A percentile compares a stretch with the other conserved stretches of the same genome.
phyloP scores from a whole-genome alignment of 1,140 invertebrate genomes.

The Streblospio benedicti region DNA sequence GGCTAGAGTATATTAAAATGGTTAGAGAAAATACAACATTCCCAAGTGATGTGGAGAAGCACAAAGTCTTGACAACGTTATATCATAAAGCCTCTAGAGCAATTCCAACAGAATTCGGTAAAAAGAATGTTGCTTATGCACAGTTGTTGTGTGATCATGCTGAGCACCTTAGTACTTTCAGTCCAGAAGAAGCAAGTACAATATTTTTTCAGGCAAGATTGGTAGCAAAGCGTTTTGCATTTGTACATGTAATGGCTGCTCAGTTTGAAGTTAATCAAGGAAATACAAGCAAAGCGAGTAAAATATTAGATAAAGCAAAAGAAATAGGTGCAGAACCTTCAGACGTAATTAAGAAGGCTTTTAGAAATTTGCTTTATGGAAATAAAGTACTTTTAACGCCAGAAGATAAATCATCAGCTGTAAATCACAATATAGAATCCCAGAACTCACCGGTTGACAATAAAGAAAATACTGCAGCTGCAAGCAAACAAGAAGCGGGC shows the following conservation, averaged over 20 bases:
- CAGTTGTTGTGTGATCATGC: neutral
- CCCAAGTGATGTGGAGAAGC: neutral
- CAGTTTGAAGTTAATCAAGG: constrained; percentile 29
- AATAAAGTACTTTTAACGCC: neutral
- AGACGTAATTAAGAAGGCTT: constrained; percentile 16
- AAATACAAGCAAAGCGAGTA: constrained; percentile 23
- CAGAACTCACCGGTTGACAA: neutral
- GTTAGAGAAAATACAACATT: constrained; percentile 6
- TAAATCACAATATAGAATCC: neutral
- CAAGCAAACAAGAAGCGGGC: neutral
- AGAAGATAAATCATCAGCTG: neutral
- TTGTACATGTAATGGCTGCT: constrained; percentile 30
- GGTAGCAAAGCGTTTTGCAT: constrained; percentile 20
- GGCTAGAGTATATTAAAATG: constrained; percentile 28
- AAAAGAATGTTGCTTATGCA: neutral
- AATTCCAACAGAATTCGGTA: neutral
- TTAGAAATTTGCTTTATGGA: constrained; percentile 22
- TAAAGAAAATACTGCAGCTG: neutral
- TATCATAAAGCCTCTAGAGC: neutral
- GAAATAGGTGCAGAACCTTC: constrained; percentile 22
- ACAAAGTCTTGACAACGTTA: neutral
- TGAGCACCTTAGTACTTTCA: constrained; percentile 15
- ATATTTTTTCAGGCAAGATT: constrained; percentile 26
- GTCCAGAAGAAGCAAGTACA: constrained; percentile 23
- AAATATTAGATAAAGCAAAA: constrained; percentile 27